Base-by-base conservation (phyloP, 2,113 vertebrate species). In the Clarias macrocephalus region DNA sequence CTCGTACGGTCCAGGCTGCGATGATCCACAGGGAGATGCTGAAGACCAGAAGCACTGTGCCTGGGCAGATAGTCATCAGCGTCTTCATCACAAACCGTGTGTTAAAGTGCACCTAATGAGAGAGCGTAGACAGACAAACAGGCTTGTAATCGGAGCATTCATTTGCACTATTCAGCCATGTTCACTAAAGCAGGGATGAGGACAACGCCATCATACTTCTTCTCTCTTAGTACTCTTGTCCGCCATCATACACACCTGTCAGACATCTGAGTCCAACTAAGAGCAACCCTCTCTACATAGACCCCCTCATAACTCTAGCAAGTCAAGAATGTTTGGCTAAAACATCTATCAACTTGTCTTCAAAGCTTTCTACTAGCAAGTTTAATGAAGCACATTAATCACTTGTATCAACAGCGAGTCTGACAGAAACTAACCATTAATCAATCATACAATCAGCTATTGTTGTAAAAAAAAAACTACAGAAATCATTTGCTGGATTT, bases 11-110 rank as follows among this genome's bases (percentile, higher is more conserved):
- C 98, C 98, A 99, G 8, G 98, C 98, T 0, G 98, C 98, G 1
- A 99, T 99, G 94, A 99, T 99, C 98, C 98, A 99, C 92, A 99
- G 95, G 52, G 98, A 99, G 92, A 99, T 99, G 95, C 98, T 99
- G 95, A 99, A 99, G 85, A 99, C 98, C 75, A 99, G 95, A 90
- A 99, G 96, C 93, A 99, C 98, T 0, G 98, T 99, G 84, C 98
- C 98, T 0, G 98, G 98, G 92, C 98, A 99, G 95, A 99, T 99
- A 84, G 98, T 99, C 98, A 99, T 99, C 91, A 99, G 96, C 0
- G 98, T 99, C 95, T 99, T 99, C 98, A 99, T 99, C 92, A 99
- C 98, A 0, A 99, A 99, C 82, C 98, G 96, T 0, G 98, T 99
- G 96, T 99, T 99, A 94, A 99, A 99, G 95, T 99, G 99, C 91